Conservation (phyloP, 2,113 vertebrate species). For the Bostrychus sinensis region DNA sequence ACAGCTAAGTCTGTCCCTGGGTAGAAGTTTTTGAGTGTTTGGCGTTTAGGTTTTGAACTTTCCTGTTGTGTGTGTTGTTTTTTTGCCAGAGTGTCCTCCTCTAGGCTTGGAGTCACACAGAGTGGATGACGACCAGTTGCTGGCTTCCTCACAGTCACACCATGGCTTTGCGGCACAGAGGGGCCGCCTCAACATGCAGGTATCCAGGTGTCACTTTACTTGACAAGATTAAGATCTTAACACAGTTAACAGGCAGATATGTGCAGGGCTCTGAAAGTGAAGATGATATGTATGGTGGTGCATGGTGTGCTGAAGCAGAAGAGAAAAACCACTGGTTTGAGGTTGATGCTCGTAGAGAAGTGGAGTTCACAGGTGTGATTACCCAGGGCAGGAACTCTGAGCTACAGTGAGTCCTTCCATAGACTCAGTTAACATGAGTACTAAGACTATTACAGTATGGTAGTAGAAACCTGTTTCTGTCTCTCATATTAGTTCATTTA, state of each 20-base stretch:
- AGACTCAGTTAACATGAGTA: background rate
- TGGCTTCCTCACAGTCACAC: constrained; percentile 89
- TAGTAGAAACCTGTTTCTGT: background rate
- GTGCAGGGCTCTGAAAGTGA: constrained; percentile 84
- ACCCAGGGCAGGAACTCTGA: constrained; percentile 93
- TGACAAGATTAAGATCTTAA: background rate
- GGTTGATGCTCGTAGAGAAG: constrained; percentile 87
- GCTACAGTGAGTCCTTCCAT: constrained; percentile 76
- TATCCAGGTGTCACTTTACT: constrained; percentile 37
- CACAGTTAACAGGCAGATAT: background rate
- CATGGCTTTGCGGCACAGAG: constrained; percentile 86
- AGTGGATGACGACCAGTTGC: constrained; percentile 90
- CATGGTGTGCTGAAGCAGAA: constrained; percentile 89
- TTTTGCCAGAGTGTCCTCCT: constrained; percentile 89
- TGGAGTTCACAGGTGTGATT: constrained; percentile 91
- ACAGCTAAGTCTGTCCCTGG: background rate
- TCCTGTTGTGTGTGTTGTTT: constrained; percentile 1
- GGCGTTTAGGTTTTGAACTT: background rate
- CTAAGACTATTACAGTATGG: background rate
- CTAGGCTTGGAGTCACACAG: constrained; percentile 94
- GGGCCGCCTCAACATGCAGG: constrained; percentile 94
- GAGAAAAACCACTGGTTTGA: constrained; percentile 90
- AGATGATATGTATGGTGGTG: constrained; percentile 88
- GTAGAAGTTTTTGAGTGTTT: background rate
- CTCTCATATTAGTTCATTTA: background rate